phyloP scores from a whole-genome alignment of 1,140 invertebrate genomes.

The Drosophila obscura region DNA sequence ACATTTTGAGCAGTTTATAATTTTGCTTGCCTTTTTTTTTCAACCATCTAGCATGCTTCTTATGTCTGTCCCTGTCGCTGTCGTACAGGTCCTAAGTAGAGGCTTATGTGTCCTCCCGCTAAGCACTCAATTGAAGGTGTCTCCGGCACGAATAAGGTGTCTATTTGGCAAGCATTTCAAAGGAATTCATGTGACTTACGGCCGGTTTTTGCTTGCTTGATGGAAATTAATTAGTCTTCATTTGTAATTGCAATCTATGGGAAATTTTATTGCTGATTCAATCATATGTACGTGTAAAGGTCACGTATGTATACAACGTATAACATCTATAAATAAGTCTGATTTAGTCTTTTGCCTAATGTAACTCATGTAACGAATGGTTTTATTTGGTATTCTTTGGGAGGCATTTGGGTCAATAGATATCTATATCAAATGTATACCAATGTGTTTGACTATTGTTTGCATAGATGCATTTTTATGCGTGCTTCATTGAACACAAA shows the following conservation, averaged over 20 bases:
- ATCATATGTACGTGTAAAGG: background rate
- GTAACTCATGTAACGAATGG: no score
- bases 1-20: slow-evolving; percentile 66
- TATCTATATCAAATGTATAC: no score
- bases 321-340: no score
- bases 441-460: no score
- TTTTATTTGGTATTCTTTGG: no score
- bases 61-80: slow-evolving; percentile 27
- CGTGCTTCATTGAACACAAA: no score
- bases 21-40: slow-evolving; percentile 43
- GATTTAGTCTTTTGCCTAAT: no score
- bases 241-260: slow-evolving; percentile 2
- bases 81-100: slow-evolving; percentile 22
- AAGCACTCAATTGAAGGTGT: slow-evolving; percentile 34
- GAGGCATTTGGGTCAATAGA: no score
- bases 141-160: slow-evolving; percentile 34
- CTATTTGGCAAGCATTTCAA: slow-evolving; percentile 44
- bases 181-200: slow-evolving; percentile 38
- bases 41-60: background rate
- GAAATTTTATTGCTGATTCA: slow-evolving; percentile 3
- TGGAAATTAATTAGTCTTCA: slow-evolving; percentile 27
- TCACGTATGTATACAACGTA: no score
- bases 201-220: slow-evolving; percentile 9
- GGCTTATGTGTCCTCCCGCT: slow-evolving; percentile 38
- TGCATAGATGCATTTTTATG: no score